A percentile compares a stretch with the other conserved stretches of the same genome.
These are phyloP conservation scores for Philereme vetulata DNA, from an alignment of 2,888 invertebrate species.

Conservation along the genomic window DNA sequence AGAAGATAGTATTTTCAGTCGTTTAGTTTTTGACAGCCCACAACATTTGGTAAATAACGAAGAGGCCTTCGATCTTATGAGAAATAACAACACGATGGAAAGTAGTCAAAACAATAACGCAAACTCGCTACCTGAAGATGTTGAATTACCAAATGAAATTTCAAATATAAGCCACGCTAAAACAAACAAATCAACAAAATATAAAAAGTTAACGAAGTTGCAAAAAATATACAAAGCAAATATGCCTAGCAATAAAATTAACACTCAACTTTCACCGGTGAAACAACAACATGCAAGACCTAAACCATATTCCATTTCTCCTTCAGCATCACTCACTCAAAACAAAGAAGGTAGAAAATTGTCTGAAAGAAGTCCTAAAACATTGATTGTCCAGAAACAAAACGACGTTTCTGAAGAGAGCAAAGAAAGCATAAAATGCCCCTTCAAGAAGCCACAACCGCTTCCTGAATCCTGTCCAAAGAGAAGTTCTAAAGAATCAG, in stretches of 20 bases:
- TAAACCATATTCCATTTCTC: slow-evolving; percentile 11
- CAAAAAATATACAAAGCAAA: slow-evolving; percentile 17
- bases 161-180: slow-evolving; percentile 1
- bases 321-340: not conserved
- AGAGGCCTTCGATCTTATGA: slow-evolving; percentile 1
- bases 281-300: not conserved
- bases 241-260: slow-evolving; percentile 8
- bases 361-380: slow-evolving; percentile 55
- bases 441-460: not conserved
- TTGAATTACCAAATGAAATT: slow-evolving; percentile 5
- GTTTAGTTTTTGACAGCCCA: slow-evolving; percentile 1
- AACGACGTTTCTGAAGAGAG: not conserved
- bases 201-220: slow-evolving; percentile 17
- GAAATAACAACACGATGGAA: not conserved
- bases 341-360: slow-evolving; percentile 61
- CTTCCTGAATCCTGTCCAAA: not conserved
- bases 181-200: slow-evolving; percentile 6
- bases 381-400: slow-evolving; percentile 19
- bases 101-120: not conserved
- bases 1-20: slow-evolving; percentile 10
- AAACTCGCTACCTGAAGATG: not conserved
- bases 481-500: not conserved
- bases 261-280: not conserved
- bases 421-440: slow-evolving; percentile 7
- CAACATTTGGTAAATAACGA: not conserved